Base-by-base conservation (phyloP, 2,797 vertebrate species). In the Merluccius polli region DNA sequence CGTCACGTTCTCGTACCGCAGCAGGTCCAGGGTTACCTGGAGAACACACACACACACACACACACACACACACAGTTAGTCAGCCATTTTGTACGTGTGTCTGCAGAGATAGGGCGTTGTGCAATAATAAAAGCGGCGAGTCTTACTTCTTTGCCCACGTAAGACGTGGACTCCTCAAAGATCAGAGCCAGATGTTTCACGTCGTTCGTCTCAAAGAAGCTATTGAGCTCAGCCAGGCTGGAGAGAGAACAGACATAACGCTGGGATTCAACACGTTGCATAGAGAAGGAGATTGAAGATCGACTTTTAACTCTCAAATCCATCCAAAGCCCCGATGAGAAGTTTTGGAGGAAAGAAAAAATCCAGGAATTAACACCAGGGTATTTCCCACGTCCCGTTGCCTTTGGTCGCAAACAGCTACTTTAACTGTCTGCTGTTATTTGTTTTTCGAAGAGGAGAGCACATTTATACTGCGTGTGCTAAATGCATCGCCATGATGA, bases 21-120 rank as follows among this genome's bases (percentile, higher is more conserved):
- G 88, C 91, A 99, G 88, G 90, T 99, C 98, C 90, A 99, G 87
- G 0, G 87, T 93, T 27, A 98, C 95, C 98, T 99, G 86, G 74
- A 0, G 4, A 18, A 41, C n/a, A 72, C 21, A 32, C 13, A 70
- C 27, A 41, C 24, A 59, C 18, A n/a, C 48, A 59, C 48, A n/a
- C 29, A 73, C 30, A 36, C 13, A 70, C 27, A 59, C n/a, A n/a
- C n/a, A n/a, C n/a, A n/a, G n/a, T n/a, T n/a, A n/a, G n/a, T n/a
- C n/a, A n/a, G n/a, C n/a, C n/a, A n/a, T 71, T 35, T 24, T 36
- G 21, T 12, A 21, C 36, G 35, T n/a, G n/a, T 71, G 33, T 32
- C 18, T 16, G 0, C 18, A 12, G 24, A n/a, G 6, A 72, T 72
- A 48, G 9, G 70, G 0, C 71, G 35, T n/a, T n/a, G 21, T 2